Evolutionary conservation across 2,888 invertebrate genomes (phyloP).

Genomic region (Eristalis tenax): DNA sequence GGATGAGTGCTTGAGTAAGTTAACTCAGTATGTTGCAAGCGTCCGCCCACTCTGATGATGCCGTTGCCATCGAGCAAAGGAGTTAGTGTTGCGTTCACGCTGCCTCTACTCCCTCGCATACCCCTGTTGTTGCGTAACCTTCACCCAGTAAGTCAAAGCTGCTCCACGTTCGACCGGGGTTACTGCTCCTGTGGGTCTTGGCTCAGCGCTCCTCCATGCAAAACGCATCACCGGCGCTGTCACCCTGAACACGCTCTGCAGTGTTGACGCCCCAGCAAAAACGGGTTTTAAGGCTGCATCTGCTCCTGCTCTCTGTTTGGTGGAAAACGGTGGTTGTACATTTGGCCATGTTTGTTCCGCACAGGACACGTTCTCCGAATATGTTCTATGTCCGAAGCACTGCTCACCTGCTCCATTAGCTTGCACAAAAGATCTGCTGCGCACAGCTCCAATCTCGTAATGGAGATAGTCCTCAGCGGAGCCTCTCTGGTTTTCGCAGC

Average conservation of each 20-base stretch:
- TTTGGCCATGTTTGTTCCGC: neutral
- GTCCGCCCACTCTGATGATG: too few relatives aligned
- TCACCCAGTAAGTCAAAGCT: conserved; percentile 8
- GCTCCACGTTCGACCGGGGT: neutral
- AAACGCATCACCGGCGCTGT: neutral
- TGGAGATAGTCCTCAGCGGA: conserved; percentile 5
- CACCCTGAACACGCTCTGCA: conserved; percentile 5
- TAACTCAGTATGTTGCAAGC: conserved; percentile 3
- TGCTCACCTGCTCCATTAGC: conserved; percentile 7
- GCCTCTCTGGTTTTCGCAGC: conserved; percentile 11
- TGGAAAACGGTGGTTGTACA: neutral
- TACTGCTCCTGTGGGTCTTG: neutral
- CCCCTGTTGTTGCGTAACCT: conserved; percentile 1
- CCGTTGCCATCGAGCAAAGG: conserved; percentile 9
- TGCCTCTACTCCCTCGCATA: neutral
- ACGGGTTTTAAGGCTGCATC: neutral
- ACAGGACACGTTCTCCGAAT: neutral
- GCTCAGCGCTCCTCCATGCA: neutral
- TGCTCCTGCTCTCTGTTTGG: conserved; percentile 19
- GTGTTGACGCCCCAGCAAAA: conserved; percentile 1
- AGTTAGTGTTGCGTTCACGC: neutral
- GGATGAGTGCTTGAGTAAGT: conserved; percentile 11
- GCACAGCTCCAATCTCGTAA: conserved; percentile 4
- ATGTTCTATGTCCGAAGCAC: neutral
- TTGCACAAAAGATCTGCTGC: conserved; percentile 16